phyloP scores from a whole-genome alignment of 2,888 invertebrate species.

The Mallateleia sp. region DNA sequence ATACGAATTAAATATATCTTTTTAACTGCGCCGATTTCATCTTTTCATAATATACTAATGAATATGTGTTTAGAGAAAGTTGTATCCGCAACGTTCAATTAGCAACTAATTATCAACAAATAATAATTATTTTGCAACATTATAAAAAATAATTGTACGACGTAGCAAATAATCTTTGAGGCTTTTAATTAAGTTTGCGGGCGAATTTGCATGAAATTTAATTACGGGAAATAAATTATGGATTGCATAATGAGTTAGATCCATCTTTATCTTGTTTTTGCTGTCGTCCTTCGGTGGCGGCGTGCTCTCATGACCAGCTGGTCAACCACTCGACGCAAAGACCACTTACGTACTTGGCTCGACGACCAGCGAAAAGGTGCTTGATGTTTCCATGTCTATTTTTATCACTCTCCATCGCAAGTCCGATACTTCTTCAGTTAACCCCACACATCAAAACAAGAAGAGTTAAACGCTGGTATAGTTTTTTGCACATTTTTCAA shows the following conservation, averaged over 20 bases:
- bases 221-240: slow-evolving; percentile 47
- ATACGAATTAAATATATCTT: background rate
- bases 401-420: slow-evolving; percentile 79
- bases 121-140: slow-evolving; percentile 32
- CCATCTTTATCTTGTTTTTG: slow-evolving; percentile 58
- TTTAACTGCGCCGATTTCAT: slow-evolving; percentile 9
- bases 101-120: slow-evolving; percentile 45
- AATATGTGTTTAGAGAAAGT: slow-evolving; percentile 40
- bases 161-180: background rate
- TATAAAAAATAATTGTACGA: slow-evolving; percentile 12
- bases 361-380: slow-evolving; percentile 83
- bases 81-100: slow-evolving; percentile 23
- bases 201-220: slow-evolving; percentile 32
- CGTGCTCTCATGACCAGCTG: slow-evolving; percentile 84
- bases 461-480: background rate
- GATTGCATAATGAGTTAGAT: slow-evolving; percentile 51
- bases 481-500: background rate
- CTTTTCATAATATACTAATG: background rate
- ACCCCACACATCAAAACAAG: slow-evolving; percentile 64
- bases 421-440: slow-evolving; percentile 78
- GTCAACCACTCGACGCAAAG: slow-evolving; percentile 85
- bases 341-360: slow-evolving; percentile 86
- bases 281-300: slow-evolving; percentile 52
- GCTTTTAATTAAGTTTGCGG: slow-evolving; percentile 31
- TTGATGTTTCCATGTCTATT: slow-evolving; percentile 82